Evolutionary conservation across 92 coral and sea anemone species (phyloP), one percentile per base, ranked within the genome.

Genomic region (Zoanthus gigantus): DNA sequence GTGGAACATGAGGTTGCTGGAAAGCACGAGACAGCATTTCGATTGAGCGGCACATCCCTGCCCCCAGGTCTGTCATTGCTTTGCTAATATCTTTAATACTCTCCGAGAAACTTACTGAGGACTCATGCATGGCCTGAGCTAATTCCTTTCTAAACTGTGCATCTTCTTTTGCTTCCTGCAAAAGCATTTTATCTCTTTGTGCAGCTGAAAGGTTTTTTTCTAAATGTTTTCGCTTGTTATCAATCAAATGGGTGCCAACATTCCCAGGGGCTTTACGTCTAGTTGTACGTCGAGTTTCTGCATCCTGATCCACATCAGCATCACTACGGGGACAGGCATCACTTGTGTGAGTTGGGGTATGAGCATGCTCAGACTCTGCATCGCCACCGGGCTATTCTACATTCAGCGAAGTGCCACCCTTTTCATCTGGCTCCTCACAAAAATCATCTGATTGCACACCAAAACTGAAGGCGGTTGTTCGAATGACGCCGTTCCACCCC

Each of bases 131-230:
- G 42, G 88, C 71, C 72, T 87, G 84, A 31, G 88, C 87, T 9
- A 84, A 23, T 32, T 93, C 95, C 85, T 87, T 90, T 80, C 90
- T 80, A 79, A 93, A 93, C 52, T 72, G 88, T 86, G 92, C 84
- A 90, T 90, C 95, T 83, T 92, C 93, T 86, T 87, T 93, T 61
- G 87, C 89, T 74, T 90, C 93, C 54, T 52, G 71, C 9, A 92
- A 53, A 28, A 90, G 91, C 78, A 90, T 32, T 69, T 86, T 31
- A 69, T 87, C 93, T 81, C 93, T 82, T 37, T 90, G 91, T 68
- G 93, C 88, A 37, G 90, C 79, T 32, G 91, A 90, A 4, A 87
- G 76, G 3, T 76, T 74, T 29, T 90, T 90, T 86, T 92, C 93
- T 72, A 92, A 31, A 74, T 90, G 89, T 74, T 90, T 92, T 72